Evolutionary conservation across 2,888 invertebrate species (phyloP).

Genomic region (Andrena bucephala): DNA sequence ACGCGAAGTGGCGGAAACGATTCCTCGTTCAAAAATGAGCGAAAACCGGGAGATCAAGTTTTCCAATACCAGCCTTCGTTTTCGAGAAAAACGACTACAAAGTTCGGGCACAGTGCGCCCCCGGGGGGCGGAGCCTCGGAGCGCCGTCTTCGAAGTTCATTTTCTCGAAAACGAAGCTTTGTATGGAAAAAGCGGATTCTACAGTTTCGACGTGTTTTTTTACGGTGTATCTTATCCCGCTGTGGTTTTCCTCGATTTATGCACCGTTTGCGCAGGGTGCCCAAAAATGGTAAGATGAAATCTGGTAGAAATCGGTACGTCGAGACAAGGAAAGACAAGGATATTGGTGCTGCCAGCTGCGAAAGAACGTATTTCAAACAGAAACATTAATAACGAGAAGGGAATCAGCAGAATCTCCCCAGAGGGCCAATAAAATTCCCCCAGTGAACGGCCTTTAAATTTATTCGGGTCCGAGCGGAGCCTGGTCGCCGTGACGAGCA

Average conservation of each 20-base stretch:
- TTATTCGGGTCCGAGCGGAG: conserved; percentile 37
- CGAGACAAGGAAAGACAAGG: too few species aligned
- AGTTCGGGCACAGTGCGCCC: background rate
- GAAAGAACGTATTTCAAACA: background rate
- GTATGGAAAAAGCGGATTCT: too few species aligned
- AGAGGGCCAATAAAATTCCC: conserved; percentile 39
- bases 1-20: background rate
- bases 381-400: conserved; percentile 21
- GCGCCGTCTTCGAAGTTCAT: too few species aligned
- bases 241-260: too few species aligned
- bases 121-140: background rate
- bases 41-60: background rate
- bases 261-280: too few species aligned
- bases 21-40: background rate
- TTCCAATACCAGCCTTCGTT: background rate
- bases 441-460: conserved; percentile 40
- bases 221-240: too few species aligned
- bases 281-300: too few species aligned
- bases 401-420: conserved; percentile 15
- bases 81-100: background rate
- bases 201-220: too few species aligned
- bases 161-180: too few species aligned
- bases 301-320: too few species aligned
- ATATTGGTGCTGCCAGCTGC: background rate
- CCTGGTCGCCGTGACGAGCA: conserved; percentile 45